These are phyloP conservation scores for Latrodectus hesperus DNA, from an alignment of 2,888 invertebrate species.

Conservation along the genomic window DNA sequence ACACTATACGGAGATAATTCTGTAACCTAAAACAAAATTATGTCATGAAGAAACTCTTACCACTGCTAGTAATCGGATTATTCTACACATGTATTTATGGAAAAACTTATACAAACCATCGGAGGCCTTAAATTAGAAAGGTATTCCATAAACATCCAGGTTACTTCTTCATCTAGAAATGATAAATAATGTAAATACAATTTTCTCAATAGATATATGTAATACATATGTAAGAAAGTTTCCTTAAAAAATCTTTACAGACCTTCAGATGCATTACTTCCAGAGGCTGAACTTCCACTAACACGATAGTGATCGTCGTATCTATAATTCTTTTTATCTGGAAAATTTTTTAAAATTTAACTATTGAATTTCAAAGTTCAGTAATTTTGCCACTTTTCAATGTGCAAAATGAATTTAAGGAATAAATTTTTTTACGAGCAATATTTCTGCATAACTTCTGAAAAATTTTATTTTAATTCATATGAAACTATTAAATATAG, in stretches of 20 bases:
- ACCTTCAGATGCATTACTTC: constrained; percentile 68
- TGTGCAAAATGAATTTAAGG: not conserved
- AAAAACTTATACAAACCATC: constrained; percentile 19
- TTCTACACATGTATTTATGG: no score
- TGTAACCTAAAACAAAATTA: constrained; percentile 29
- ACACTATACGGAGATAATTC: constrained; percentile 62
- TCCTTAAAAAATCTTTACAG: not conserved
- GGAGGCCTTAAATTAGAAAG: constrained; percentile 62
- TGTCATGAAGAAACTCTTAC: not conserved
- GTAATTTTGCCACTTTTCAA: no score
- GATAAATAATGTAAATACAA: not conserved
- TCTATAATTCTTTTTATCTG: constrained; percentile 53
- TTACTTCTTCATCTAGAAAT: constrained; percentile 57
- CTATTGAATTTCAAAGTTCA: no score
- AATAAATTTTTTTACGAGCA: not conserved
- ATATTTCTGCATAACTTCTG: no score
- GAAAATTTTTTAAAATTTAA: not conserved
- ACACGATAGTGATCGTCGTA: constrained; percentile 55
- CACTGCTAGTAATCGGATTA: no score
- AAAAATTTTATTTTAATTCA: no score
- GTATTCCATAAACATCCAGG: constrained; percentile 59
- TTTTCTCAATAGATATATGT: not conserved
- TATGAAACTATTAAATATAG: no score
- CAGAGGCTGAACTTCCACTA: constrained; percentile 66
- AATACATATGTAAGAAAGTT: not conserved